Conservation (phyloP, 2,113 vertebrate genomes). For the Fregetta grallaria region DNA sequence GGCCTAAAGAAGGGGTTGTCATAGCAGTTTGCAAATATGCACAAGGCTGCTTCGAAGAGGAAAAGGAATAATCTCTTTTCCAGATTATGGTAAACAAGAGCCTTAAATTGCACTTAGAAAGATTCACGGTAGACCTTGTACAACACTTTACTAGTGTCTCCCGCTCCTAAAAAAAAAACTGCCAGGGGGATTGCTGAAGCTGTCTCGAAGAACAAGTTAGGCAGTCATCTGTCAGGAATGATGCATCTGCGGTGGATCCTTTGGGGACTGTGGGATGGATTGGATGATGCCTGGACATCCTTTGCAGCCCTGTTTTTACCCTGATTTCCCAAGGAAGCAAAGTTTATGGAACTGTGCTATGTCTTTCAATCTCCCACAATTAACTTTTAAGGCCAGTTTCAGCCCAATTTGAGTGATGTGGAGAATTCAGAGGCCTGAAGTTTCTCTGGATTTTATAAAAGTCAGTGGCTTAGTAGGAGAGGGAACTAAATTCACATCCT, state of each 20-base stretch:
- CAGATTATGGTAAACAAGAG: background rate
- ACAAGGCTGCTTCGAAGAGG: background rate
- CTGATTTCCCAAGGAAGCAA: background rate
- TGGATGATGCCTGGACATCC: background rate
- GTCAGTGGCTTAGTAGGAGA: background rate
- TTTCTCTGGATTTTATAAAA: background rate
- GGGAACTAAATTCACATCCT: background rate
- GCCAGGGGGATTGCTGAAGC: background rate
- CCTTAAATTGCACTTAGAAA: background rate
- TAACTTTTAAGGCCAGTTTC: background rate
- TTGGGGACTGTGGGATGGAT: background rate
- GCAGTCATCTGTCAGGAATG: background rate
- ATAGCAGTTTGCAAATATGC: background rate
- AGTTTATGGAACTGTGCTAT: background rate
- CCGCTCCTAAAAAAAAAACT: background rate
- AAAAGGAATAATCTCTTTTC: background rate
- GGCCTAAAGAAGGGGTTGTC: background rate
- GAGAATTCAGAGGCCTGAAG: background rate
- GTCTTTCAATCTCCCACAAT: background rate
- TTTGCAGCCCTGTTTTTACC: background rate
- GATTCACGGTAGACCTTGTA: background rate
- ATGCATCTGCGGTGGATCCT: background rate
- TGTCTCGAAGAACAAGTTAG: background rate
- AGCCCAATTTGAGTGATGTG: background rate
- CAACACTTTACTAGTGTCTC: background rate